Base-by-base conservation (phyloP, 2,888 invertebrate species). In the Eilema griseolum region DNA sequence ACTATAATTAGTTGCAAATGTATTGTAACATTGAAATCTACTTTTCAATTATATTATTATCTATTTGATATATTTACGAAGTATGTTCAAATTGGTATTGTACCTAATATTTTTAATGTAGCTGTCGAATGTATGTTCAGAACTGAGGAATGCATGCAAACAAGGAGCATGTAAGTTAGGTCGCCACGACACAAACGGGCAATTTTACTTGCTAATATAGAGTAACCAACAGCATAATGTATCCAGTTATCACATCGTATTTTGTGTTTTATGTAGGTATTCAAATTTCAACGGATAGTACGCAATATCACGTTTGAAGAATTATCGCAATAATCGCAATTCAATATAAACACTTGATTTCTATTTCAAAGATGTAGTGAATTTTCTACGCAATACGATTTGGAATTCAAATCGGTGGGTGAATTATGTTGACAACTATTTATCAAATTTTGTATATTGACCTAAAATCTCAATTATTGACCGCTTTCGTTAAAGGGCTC, bases 181-280 rank as follows among this genome's bases (percentile, higher is more conserved):
- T 88, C 87, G 71, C 70, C 80, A 88, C 85, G 84, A 89, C 81
- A 85, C 86, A 88, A 90, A 88, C 78, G 83, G 73, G 69, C 67
- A 71, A 91, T 90, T 91, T 90, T 82, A 90, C 90, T 92, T 92
- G 90, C 89, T 88, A 91, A 91, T 90, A 72, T 77, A 62, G 74
- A 79, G 80, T 83, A 84, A 83, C 86, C 83, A 81, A 71, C 72
- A 67, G 81, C 73, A 85, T 83, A 84, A 82, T 85, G 73, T 83
- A 83, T 81, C 82, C 76, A 79, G 83, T 79, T 85, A 84, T n/a
- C 26, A 46, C 41, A 24, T 41, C 63, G 24, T 64, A 14, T 64
- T 64, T 8, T 64, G 24, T 57, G 2, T 59, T n/a, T 52, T 24
- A 41, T 16, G 23, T n/a, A n/a, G n/a, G n/a, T 62, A 62, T 41